phyloP scores from a whole-genome alignment of 2,113 vertebrate species.

The Erinaceus europaeus region DNA sequence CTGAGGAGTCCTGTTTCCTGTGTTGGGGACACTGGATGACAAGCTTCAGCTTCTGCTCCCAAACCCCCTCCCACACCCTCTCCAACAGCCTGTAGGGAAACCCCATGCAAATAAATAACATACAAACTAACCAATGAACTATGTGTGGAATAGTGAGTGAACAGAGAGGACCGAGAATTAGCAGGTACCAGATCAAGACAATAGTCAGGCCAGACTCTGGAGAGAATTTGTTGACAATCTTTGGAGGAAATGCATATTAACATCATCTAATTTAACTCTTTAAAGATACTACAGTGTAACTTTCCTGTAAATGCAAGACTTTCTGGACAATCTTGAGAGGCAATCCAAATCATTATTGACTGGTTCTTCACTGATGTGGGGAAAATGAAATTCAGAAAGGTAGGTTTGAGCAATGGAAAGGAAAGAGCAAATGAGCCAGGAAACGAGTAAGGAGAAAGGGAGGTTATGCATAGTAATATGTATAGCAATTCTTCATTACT shows the following conservation, averaged over 20 bases:
- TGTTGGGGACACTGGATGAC: slow-evolving; percentile 7
- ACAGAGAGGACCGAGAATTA: not conserved
- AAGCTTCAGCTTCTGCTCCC: not conserved
- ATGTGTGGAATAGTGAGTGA: not conserved
- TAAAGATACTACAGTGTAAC: not conserved
- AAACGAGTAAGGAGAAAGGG: not conserved
- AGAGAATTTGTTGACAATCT: slow-evolving; percentile 35
- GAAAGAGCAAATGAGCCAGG: not conserved
- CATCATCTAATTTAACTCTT: not conserved
- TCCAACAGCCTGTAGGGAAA: slow-evolving; percentile 36
- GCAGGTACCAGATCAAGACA: slow-evolving; percentile 1
- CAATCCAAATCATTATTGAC: not conserved
- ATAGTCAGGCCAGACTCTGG: slow-evolving; percentile 21
- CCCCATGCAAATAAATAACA: not conserved
- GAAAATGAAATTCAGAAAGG: not conserved
- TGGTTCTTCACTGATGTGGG: not conserved
- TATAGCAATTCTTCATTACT: not conserved
- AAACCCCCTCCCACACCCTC: not conserved
- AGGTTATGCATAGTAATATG: not conserved
- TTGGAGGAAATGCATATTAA: not conserved
- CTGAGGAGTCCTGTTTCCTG: slow-evolving; percentile 27
- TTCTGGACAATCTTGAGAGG: slow-evolving; percentile 22
- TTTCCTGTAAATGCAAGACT: not conserved
- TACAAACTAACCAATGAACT: not conserved
- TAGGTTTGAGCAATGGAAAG: slow-evolving; percentile 14